Base-by-base conservation (phyloP, 2,797 vertebrate species). In the Acanthurus lineatus region DNA sequence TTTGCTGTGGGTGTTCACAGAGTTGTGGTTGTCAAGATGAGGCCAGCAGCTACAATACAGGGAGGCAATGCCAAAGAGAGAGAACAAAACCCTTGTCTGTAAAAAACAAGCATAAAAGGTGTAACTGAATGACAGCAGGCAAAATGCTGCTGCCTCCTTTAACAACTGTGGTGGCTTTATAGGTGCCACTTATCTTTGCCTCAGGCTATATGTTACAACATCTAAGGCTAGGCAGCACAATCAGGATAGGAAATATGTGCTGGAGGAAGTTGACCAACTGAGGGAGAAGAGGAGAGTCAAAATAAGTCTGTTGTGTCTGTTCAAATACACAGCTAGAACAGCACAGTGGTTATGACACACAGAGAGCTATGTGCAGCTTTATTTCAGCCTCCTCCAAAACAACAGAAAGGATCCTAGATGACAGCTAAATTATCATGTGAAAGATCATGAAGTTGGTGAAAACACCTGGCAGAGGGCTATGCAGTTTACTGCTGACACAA, bases 171-270 rank as follows among this genome's bases (percentile, higher is more conserved):
- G 66, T 69, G 61, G 15, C 71, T 69, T 74, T 65, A 32, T 40
- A 57, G 67, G 25, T 77, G 77, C 52, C 62, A 49, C 54, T 69
- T 88, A 52, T 77, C 73, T 76, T 49, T 52, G 73, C 82, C 75
- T 72, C 56, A 9, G 74, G 82, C 76, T 81, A 75, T 28, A 45
- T 53, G 3, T 38, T 77, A 32, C 51, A 67, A 44, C 53, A 74
- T 77, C 68, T 64, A 56, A 69, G 56, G 45, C 35, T 17, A 65
- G 63, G 22, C 48, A 66, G 25, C 40, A 74, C 63, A 32, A 73
- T 77, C 17, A 9, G 51, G 45, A 81, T 48, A 59, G 69, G 70
- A 48, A 65, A 59, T 66, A 51, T 71, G 20, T 58, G 59, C 61
- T 76, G 66, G 32, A 35, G 71, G 51, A 77, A 74, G 53, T 22